These are phyloP conservation scores for Sorex araneus DNA, from an alignment of 2,113 vertebrate genomes.

Conservation along the genomic window DNA sequence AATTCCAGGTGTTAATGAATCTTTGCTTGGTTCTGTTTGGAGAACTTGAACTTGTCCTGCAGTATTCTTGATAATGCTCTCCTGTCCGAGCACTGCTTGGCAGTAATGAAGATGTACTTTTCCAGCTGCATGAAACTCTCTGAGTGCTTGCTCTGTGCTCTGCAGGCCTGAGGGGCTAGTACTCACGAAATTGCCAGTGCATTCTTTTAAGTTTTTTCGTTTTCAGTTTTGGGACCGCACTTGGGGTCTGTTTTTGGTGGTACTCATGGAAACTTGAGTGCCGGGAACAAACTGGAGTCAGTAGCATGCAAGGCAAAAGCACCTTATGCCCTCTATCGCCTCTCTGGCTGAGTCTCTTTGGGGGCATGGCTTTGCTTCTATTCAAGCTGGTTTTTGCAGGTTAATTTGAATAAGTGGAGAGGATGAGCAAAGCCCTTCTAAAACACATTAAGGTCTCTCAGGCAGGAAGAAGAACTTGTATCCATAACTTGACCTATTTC, in stretches of 20 bases:
- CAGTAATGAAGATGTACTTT: neutral
- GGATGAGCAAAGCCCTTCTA: neutral
- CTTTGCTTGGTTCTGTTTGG: neutral
- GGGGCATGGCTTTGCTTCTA: neutral
- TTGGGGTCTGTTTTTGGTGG: no score
- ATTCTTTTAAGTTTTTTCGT: neutral
- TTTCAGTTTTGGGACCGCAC: neutral
- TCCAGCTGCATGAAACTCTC: neutral
- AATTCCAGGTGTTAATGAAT: neutral
- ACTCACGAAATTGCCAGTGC: neutral
- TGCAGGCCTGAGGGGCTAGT: neutral
- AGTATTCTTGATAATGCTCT: neutral
- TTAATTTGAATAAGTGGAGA: constrained; percentile 49
- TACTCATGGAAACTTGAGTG: no score
- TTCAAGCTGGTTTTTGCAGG: constrained; percentile 25
- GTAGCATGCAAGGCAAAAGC: no score
- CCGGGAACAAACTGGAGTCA: no score
- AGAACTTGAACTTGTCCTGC: neutral
- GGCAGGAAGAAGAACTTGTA: neutral
- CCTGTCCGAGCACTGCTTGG: neutral
- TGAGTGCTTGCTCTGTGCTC: neutral
- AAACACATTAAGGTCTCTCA: neutral
- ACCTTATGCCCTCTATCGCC: no score
- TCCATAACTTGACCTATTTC: neutral
- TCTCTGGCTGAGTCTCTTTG: neutral